These are phyloP conservation scores for Pipa parva DNA, from an alignment of 2,113 vertebrate species.

Conservation along the genomic window DNA sequence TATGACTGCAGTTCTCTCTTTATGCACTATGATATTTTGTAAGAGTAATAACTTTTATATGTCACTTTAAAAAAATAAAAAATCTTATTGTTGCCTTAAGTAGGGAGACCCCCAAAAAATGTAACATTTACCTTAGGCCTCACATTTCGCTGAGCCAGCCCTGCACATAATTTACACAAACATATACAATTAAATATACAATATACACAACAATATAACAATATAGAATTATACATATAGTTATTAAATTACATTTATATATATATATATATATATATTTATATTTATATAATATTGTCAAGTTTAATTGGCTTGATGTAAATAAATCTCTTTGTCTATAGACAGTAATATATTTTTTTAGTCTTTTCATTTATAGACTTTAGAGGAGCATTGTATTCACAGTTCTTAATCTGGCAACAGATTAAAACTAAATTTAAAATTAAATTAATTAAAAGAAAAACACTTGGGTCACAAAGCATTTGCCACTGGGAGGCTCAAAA, in stretches of 20 bases:
- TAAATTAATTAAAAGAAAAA: background rate
- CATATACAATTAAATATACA: conserved; percentile 87
- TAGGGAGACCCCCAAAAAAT: too few species aligned
- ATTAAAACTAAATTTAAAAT: background rate
- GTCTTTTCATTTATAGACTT: too few species aligned
- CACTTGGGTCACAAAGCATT: background rate
- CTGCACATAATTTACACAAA: conserved; percentile 92
- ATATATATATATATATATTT: too few species aligned
- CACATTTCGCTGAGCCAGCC: too few species aligned
- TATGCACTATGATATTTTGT: too few species aligned
- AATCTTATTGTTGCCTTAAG: too few species aligned
- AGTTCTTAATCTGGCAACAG: background rate
- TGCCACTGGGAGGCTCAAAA: background rate
- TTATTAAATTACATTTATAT: conserved; percentile 7
- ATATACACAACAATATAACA: conserved; percentile 72
- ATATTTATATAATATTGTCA: background rate
- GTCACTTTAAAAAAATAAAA: too few species aligned
- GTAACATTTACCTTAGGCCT: too few species aligned
- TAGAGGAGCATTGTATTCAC: background rate
- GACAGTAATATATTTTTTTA: background rate
- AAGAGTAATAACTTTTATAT: too few species aligned
- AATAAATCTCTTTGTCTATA: background rate
- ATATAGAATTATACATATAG: conserved; percentile 48
- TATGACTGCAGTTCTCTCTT: too few species aligned
- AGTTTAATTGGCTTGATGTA: background rate